Base-by-base conservation (phyloP, 2,888 invertebrate genomes). In the Lymantria monacha region DNA sequence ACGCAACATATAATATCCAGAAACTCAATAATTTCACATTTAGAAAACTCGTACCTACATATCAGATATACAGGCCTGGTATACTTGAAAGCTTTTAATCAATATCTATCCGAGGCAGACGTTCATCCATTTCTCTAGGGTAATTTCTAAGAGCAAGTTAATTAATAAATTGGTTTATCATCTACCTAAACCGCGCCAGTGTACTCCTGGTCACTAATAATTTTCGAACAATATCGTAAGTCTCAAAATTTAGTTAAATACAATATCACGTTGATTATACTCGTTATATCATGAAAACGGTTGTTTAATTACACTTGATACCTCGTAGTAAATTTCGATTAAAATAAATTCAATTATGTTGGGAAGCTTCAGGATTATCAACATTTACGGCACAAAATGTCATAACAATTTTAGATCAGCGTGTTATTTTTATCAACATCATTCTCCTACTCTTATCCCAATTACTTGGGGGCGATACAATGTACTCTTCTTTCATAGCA, bases 81-180 rank as follows among this genome's bases (percentile, higher is more conserved):
- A 22, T 5, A 22, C 22, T 22, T 38, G 47, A 51, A 49, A 36
- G 37, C 42, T 55, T 51, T 56, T 49, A 51, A 62, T 53, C 50
- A 46, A 57, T 50, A 51, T 41, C 46, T 51, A 49, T 45, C 37
- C 43, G 9, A 42, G 50, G 12, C 55, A 63, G 50, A 59, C 61
- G 61, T 52, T 48, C 10, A n/a, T 48, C 9, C 14, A 36, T 49
- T 46, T 12, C 48, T 42, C 13, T 14, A 42, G 48, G 43, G 31
- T 42, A 52, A 42, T 49, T 43, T 22, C 51, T 45, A 38, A 33
- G 41, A 30, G 46, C 37, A 15, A 15, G 38, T 44, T 48, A 46
- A 50, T 53, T 48, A 53, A 37, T 48, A 47, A 50, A 44, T 44
- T 46, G 22, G 48, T 44, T 41, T 51, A 51, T 51, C 38, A 59